A percentile compares a stretch with the other conserved stretches of the same genome.
These are phyloP conservation scores for Dolichopus griseipennis DNA, from an alignment of 2,888 invertebrate species.

Conservation along the genomic window DNA sequence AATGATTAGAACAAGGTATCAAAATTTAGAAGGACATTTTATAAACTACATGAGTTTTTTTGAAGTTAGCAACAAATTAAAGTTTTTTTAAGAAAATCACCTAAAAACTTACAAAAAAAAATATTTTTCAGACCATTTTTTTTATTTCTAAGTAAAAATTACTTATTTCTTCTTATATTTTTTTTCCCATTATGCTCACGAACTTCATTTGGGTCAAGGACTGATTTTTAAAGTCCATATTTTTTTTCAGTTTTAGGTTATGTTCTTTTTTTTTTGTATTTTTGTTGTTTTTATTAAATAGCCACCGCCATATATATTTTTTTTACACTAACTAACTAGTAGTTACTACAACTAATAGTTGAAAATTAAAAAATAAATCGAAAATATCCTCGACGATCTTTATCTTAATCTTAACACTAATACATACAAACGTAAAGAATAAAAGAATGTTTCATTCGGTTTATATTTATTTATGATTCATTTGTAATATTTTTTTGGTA, in stretches of 20 bases:
- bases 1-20: no score
- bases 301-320: background rate
- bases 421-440: background rate
- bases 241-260: background rate
- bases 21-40: background rate
- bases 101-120: no score
- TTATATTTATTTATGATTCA: no score
- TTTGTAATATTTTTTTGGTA: no score
- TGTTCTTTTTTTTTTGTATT: background rate
- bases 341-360: no score
- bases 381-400: background rate
- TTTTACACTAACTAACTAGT: background rate
- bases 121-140: background rate
- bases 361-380: background rate
- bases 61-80: background rate
- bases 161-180: background rate
- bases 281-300: background rate
- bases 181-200: background rate
- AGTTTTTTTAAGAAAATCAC: background rate
- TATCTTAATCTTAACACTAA: background rate
- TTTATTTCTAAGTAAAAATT: background rate
- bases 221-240: background rate
- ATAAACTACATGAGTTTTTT: background rate
- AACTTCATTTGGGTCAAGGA: slow-evolving; percentile 6
- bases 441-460: no score